Evolutionary conservation across 1,140 invertebrate genomes (phyloP).

Genomic region (Sitophilus oryzae): DNA sequence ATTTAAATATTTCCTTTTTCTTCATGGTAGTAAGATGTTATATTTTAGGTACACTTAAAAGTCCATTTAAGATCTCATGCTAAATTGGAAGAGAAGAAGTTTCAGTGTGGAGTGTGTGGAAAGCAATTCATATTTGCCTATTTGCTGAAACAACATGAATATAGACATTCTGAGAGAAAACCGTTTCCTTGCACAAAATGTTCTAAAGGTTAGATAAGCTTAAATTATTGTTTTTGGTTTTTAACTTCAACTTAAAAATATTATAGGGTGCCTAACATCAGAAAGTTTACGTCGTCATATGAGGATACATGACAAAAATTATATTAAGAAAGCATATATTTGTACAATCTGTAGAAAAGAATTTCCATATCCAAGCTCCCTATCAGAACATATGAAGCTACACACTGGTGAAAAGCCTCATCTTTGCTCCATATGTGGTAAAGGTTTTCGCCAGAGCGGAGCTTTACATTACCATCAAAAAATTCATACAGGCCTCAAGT

Average conservation of each 20-base stretch:
- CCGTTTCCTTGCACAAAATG: constrained; percentile 41
- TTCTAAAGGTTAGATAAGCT: constrained; percentile 28
- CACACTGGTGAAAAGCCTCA: constrained; percentile 41
- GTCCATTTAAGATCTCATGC: constrained; percentile 30
- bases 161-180: constrained; percentile 42
- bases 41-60: constrained; percentile 25
- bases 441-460: constrained; percentile 56
- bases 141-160: constrained; percentile 34
- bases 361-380: constrained; percentile 39
- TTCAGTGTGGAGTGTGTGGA: constrained; percentile 49
- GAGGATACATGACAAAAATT: constrained; percentile 28
- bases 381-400: constrained; percentile 40
- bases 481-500: constrained; percentile 46
- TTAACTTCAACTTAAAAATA: not conserved
- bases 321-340: constrained; percentile 26
- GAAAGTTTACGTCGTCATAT: constrained; percentile 32
- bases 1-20: not conserved
- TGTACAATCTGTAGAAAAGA: constrained; percentile 51
- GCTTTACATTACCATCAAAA: constrained; percentile 52
- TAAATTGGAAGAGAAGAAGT: constrained; percentile 43
- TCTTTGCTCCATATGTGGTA: constrained; percentile 38
- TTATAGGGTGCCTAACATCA: constrained; percentile 33
- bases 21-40: not conserved
- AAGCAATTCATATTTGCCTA: constrained; percentile 41
- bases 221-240: not conserved